These are phyloP conservation scores for Chalcis sispes DNA, from an alignment of 2,888 invertebrate species.

Conservation along the genomic window DNA sequence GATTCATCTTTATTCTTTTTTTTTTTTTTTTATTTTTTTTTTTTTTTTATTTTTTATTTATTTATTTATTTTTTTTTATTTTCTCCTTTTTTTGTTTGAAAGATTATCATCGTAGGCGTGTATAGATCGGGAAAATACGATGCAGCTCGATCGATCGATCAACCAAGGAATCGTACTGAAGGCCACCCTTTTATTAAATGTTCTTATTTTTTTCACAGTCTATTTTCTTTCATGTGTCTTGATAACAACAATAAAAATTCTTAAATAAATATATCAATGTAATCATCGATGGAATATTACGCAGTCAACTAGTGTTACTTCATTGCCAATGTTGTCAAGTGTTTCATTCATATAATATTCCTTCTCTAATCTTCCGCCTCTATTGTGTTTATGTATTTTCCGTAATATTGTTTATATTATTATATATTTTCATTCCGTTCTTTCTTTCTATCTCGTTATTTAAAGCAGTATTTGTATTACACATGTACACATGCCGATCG, in stretches of 20 bases:
- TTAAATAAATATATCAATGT: slow-evolving; percentile 73
- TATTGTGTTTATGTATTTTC: slow-evolving; percentile 35
- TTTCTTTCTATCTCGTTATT: slow-evolving; percentile 49
- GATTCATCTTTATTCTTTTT: slow-evolving; percentile 46
- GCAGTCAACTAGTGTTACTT: slow-evolving; percentile 65
- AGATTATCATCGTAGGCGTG: slow-evolving; percentile 57
- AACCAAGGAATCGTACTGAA: slow-evolving; percentile 74
- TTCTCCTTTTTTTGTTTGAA: slow-evolving; percentile 45
- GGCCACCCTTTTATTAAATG: slow-evolving; percentile 74
- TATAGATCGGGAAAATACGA: slow-evolving; percentile 64
- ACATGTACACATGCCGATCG: slow-evolving; percentile 70
- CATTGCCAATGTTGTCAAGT: slow-evolving; percentile 51
- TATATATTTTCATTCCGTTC: slow-evolving; percentile 59
- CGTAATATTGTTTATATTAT: slow-evolving; percentile 47
- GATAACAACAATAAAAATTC: slow-evolving; percentile 75
- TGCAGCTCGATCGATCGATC: slow-evolving; percentile 69
- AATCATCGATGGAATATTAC: slow-evolving; percentile 73
- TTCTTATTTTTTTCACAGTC: slow-evolving; percentile 74
- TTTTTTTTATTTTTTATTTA: slow-evolving; percentile 32
- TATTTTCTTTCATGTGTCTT: slow-evolving; percentile 71
- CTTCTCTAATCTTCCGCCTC: slow-evolving; percentile 32
- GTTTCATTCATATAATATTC: slow-evolving; percentile 43
- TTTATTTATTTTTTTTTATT: slow-evolving; percentile 32
- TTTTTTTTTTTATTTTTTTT: slow-evolving; percentile 28
- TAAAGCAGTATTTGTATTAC: slow-evolving; percentile 68